Evolutionary conservation across 2,888 invertebrate genomes (phyloP).

Genomic region (Quadroppia sp.): DNA sequence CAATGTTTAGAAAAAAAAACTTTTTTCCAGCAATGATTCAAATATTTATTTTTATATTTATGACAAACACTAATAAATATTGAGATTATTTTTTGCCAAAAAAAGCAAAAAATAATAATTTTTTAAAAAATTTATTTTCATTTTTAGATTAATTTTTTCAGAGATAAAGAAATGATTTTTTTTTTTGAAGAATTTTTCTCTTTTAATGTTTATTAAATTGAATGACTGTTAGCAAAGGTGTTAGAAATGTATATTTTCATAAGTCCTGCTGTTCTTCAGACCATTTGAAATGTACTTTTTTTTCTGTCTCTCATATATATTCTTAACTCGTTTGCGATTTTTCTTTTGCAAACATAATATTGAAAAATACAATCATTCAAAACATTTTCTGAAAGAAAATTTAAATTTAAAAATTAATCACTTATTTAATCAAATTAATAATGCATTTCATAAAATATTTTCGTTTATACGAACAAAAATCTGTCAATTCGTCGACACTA

Average conservation of each 20-base stretch:
- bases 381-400: too few relatives aligned
- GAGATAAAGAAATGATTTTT: not conserved
- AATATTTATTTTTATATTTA: not conserved
- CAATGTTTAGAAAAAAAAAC: not conserved
- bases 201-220: slow-evolving; percentile 7
- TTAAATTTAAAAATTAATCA: not conserved
- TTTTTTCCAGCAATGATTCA: not conserved
- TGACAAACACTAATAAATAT: slow-evolving; percentile 5
- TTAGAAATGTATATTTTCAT: not conserved
- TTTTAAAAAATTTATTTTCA: not conserved
- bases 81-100: not conserved
- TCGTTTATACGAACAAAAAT: too few relatives aligned
- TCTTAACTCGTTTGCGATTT: too few relatives aligned
- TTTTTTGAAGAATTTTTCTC: not conserved
- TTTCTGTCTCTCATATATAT: too few relatives aligned
- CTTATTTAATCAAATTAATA: not conserved
- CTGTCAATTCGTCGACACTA: too few relatives aligned
- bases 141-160: not conserved
- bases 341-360: too few relatives aligned
- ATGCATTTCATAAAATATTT: too few relatives aligned
- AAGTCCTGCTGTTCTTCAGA: not conserved
- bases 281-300: not conserved
- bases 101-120: not conserved
- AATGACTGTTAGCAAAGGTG: not conserved
- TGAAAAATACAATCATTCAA: too few relatives aligned